Evolutionary conservation across 2,888 invertebrate genomes (phyloP).

Genomic region (Elgonia sp.): DNA sequence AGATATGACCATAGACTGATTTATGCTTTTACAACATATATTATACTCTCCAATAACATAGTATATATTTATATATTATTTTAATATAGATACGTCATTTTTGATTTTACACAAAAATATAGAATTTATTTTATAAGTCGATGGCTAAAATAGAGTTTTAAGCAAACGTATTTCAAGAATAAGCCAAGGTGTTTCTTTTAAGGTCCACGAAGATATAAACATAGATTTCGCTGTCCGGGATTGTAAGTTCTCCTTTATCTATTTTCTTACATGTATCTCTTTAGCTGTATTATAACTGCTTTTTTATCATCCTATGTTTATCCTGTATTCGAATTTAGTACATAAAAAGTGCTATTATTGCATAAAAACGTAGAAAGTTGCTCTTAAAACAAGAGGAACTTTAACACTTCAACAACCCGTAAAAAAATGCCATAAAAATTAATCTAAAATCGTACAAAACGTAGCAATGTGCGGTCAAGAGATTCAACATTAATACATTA

Average conservation of each 20-base stretch:
- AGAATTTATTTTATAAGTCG: constrained; percentile 84
- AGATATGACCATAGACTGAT: constrained; percentile 85
- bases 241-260: constrained; percentile 25
- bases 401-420: not conserved
- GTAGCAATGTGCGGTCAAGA: constrained; percentile 7
- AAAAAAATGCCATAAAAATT: constrained; percentile 11
- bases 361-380: constrained; percentile 31
- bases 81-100: constrained; percentile 83
- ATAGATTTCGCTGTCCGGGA: constrained; percentile 13
- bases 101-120: constrained; percentile 86
- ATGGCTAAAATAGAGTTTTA: constrained; percentile 80
- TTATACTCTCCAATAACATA: constrained; percentile 86
- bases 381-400: constrained; percentile 16
- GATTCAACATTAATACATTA: not conserved
- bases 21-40: constrained; percentile 86
- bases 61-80: constrained; percentile 85
- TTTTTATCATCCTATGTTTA: not conserved
- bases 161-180: constrained; percentile 79
- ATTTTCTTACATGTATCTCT: constrained; percentile 13
- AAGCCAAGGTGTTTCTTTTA: constrained; percentile 64
- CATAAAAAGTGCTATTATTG: constrained; percentile 11
- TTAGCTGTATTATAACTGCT: not conserved
- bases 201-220: constrained; percentile 56
- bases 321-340: constrained; percentile 14
- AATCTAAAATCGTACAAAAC: constrained; percentile 15